Base-by-base conservation (phyloP, 2,113 vertebrate species). In the Periophthalmus modestus region DNA sequence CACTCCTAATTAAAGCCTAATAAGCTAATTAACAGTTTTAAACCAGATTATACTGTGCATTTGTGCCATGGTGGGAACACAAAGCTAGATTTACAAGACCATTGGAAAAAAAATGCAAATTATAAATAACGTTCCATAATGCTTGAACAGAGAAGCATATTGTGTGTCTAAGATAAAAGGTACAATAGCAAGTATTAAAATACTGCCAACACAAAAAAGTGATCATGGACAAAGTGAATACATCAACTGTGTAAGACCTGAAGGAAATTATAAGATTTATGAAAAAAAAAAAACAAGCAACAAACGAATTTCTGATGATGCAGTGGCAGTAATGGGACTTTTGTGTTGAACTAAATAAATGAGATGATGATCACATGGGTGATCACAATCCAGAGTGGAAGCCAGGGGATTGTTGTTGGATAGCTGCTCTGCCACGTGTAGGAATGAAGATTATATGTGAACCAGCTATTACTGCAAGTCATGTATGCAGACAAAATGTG, bases 161-260 rank as follows among this genome's bases (percentile, higher is more conserved):
- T 65, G 62, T 65, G 36, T 18, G 18, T 43, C 18, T 21, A 65
- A 65, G 16, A 10, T 39, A 21, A 7, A 59, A 65, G 4, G 34
- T 39, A 65, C 16, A 24, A 59, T 59, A 24, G 23, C 52, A 55
- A 59, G 57, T 59, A 59, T 23, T 58, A 59, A 15, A 14, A 59
- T 62, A 62, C 28, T n/a, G n/a, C 14, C 14, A 57, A 57, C 54
- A 82, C 65, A 68, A 62, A 46, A 54, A 71, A 6, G 46, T 0
- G 7, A 21, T 69, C 46, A 39, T 13, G 5, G 23, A 55, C 50
- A 76, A 61, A 43, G 33, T n/a, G 71, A 16, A 54, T 57, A 46
- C n/a, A 66, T 72, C 62, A 28, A 48, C 73, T 61, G 72, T 39
- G 76, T 19, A 0, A 70, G 52, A 80, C 66, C 52, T 10, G 15